Evolutionary conservation across 2,113 vertebrate genomes (phyloP).

Genomic region (Pedetes capensis): DNA sequence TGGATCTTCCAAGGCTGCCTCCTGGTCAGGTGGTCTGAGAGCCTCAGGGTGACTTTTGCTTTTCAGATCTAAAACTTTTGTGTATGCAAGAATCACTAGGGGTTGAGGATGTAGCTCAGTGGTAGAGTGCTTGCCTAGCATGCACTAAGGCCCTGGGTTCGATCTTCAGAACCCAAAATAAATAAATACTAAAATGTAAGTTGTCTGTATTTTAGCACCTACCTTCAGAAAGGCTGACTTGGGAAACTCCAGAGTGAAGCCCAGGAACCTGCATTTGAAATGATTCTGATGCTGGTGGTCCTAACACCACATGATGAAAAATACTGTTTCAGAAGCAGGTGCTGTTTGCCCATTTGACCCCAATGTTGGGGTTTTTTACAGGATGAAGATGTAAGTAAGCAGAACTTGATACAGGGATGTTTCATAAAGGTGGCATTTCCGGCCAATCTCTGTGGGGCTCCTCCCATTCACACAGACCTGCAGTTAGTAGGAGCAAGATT

Average conservation of each 20-base stretch:
- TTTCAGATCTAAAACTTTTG: not conserved
- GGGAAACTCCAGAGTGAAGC: not conserved
- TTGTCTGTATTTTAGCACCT: not conserved
- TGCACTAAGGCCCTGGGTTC: not conserved
- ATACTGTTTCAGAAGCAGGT: not conserved
- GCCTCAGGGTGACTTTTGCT: not conserved
- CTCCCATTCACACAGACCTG: not conserved
- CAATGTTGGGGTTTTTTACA: not conserved
- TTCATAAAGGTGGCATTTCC: not conserved
- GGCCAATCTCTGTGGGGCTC: not conserved
- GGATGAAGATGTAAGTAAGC: not conserved
- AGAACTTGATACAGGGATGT: not conserved
- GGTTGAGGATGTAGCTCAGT: not conserved
- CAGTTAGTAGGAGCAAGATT: not conserved
- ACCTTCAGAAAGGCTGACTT: not conserved
- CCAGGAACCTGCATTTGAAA: not conserved
- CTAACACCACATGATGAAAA: conserved; percentile 12
- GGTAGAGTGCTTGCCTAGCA: not conserved
- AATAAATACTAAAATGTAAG: not conserved
- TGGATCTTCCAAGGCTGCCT: not conserved
- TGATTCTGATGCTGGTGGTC: not conserved
- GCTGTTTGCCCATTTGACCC: not conserved
- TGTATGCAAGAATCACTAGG: not conserved
- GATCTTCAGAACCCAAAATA: not conserved
- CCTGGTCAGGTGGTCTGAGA: not conserved